Conservation (phyloP, 2,797 vertebrate species). For the Eulemur mongoz region DNA sequence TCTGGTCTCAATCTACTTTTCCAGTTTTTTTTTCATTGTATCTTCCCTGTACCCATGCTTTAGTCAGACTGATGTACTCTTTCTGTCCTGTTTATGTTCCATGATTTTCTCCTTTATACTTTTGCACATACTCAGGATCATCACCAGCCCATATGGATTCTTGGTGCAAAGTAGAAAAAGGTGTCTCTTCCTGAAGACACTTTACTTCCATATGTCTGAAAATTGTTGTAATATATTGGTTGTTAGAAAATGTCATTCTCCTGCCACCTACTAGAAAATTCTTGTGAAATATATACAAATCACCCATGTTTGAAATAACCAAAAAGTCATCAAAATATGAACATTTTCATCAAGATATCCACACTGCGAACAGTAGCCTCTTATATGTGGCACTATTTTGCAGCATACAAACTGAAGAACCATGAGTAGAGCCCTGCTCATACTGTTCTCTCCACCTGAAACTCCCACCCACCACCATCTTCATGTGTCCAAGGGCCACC, state of each 20-base stretch:
- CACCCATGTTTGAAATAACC: not conserved
- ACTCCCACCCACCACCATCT: not conserved
- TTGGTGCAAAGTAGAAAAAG: constrained; percentile 24
- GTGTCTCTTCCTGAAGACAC: not conserved
- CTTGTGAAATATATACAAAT: not conserved
- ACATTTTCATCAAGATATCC: not conserved
- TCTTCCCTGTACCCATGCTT: not conserved
- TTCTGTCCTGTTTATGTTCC: not conserved
- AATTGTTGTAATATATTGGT: not conserved
- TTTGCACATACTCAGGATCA: constrained; percentile 4
- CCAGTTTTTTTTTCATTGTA: not conserved
- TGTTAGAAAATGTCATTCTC: constrained; percentile 17
- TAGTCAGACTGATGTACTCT: not conserved
- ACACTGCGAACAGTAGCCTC: not conserved
- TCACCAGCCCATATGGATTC: not conserved
- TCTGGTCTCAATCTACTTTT: constrained; percentile 7
- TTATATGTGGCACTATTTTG: not conserved
- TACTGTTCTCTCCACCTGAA: not conserved
- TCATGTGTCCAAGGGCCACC: not conserved
- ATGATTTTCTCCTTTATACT: not conserved
- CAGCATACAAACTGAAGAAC: not conserved
- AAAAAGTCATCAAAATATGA: constrained; percentile 11
- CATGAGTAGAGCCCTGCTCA: not conserved
- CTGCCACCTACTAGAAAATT: constrained; percentile 4
- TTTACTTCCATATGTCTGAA: constrained; percentile 14